These are phyloP conservation scores for Corydoras sp. DNA, from an alignment of 2,113 vertebrate genomes.

Conservation along the genomic window DNA sequence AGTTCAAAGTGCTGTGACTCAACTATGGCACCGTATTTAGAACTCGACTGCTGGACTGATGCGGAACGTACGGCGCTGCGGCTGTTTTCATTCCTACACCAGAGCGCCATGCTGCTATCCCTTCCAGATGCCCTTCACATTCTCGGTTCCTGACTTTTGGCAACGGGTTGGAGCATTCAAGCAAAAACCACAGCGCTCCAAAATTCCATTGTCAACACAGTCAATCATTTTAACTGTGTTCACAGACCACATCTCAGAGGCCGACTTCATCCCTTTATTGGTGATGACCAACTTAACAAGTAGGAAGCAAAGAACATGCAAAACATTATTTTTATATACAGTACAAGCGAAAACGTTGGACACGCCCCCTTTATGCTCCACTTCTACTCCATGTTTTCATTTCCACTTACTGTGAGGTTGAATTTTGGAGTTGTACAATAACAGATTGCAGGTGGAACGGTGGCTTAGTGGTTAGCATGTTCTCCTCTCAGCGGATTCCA, in stretches of 20 bases:
- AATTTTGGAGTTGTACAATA: no score
- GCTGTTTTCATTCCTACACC: no score
- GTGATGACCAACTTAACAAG: constrained; percentile 11
- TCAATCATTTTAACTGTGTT: constrained; percentile 30
- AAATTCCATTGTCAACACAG: constrained; percentile 14
- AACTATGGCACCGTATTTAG: not conserved
- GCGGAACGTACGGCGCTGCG: no score
- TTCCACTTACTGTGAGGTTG: no score
- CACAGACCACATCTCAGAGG: constrained; percentile 14
- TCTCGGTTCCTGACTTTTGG: not conserved
- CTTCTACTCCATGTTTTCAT: no score
- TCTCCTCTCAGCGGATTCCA: no score
- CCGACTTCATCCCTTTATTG: not conserved
- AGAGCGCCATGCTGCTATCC: not conserved
- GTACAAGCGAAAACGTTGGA: no score
- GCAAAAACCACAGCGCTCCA: not conserved
- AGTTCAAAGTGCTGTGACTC: not conserved
- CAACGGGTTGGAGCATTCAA: not conserved
- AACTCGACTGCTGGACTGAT: not conserved
- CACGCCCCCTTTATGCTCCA: no score
- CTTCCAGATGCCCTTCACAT: constrained; percentile 4
- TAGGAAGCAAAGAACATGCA: not conserved
- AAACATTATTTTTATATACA: constrained; percentile 10
- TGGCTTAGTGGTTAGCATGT: no score
- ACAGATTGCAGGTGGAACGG: no score